Evolutionary conservation across 1,140 invertebrate species (phyloP).

Genomic region (Phymorhynchus buccinoides): DNA sequence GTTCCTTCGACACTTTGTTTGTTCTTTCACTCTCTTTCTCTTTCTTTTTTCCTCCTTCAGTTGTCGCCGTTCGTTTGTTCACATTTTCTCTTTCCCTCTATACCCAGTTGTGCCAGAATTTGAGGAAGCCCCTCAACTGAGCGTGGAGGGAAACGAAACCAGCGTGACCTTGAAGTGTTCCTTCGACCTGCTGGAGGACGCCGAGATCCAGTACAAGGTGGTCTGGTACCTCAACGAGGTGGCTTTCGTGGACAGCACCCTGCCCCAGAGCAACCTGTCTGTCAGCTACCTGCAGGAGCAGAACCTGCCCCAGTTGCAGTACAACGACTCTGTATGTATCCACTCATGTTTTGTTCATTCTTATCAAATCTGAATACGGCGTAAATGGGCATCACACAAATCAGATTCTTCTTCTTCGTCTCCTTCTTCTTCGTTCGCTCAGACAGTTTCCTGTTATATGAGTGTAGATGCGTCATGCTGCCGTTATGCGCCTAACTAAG

Average conservation of each 20-base stretch:
- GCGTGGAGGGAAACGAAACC: neutral
- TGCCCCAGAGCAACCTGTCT: conserved; percentile 2
- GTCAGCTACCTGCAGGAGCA: conserved; percentile 29
- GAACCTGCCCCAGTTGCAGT: conserved; percentile 19
- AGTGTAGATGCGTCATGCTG: too few relatives aligned
- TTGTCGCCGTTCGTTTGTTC: too few relatives aligned
- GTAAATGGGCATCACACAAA: too few relatives aligned
- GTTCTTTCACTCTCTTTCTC: too few relatives aligned
- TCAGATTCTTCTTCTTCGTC: too few relatives aligned
- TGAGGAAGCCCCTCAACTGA: conserved; percentile 40
- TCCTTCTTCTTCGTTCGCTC: too few relatives aligned
- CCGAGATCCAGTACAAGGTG: conserved; percentile 48
- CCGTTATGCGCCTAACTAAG: too few relatives aligned
- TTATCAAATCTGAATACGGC: too few relatives aligned
- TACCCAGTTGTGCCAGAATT: conserved; percentile 42
- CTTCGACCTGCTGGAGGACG: conserved; percentile 40
- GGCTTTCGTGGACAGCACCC: neutral
- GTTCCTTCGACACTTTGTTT: conserved; percentile 51
- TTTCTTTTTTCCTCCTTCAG: too few relatives aligned
- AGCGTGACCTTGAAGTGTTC: conserved; percentile 46
- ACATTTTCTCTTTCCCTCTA: too few relatives aligned
- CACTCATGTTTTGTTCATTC: neutral
- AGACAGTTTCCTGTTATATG: too few relatives aligned
- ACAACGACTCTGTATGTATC: conserved; percentile 33
- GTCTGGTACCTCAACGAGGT: conserved; percentile 48